Evolutionary conservation across 92 coral and sea anemone genomes (phyloP).

Genomic region (Actinernus sp.): DNA sequence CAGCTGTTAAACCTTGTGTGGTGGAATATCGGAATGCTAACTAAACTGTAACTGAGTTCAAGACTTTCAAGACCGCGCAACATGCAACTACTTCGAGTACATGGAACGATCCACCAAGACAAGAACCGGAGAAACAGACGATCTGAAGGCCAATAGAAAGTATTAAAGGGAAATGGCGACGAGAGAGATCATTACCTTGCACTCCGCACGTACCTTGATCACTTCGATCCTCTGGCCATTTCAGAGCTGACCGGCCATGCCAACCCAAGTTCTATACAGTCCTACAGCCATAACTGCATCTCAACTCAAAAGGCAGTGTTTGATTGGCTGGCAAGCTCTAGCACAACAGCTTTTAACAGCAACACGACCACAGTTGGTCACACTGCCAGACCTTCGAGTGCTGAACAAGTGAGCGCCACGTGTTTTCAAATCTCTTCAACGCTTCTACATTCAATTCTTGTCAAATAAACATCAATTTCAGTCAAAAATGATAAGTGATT

Average conservation of each 20-base stretch:
- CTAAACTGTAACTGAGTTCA: slow-evolving; percentile 16
- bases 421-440: no score
- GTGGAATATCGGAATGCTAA: slow-evolving; percentile 23
- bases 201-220: slow-evolving; percentile 1
- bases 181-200: slow-evolving; percentile 31
- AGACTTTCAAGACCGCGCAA: slow-evolving; percentile 25
- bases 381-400: no score
- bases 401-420: no score
- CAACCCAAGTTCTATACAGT: slow-evolving; percentile 22
- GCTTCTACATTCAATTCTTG: no score
- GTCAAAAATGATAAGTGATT: no score
- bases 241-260: slow-evolving; percentile 37
- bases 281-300: slow-evolving; percentile 36
- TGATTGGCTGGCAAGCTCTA: slow-evolving; percentile 22
- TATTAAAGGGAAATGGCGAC: slow-evolving; percentile 6
- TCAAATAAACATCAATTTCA: no score
- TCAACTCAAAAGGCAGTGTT: slow-evolving; percentile 38
- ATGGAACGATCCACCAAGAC: slow-evolving; percentile 28
- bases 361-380: no score
- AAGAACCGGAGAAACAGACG: slow-evolving; percentile 19
- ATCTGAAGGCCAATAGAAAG: slow-evolving; percentile 8
- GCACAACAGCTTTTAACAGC: no score
- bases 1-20: slow-evolving; percentile 19
- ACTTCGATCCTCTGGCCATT: slow-evolving; percentile 39
- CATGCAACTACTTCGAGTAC: slow-evolving; percentile 2